phyloP scores from a whole-genome alignment of 2,113 vertebrate species.

The Brachyhypopomus occidentalis region DNA sequence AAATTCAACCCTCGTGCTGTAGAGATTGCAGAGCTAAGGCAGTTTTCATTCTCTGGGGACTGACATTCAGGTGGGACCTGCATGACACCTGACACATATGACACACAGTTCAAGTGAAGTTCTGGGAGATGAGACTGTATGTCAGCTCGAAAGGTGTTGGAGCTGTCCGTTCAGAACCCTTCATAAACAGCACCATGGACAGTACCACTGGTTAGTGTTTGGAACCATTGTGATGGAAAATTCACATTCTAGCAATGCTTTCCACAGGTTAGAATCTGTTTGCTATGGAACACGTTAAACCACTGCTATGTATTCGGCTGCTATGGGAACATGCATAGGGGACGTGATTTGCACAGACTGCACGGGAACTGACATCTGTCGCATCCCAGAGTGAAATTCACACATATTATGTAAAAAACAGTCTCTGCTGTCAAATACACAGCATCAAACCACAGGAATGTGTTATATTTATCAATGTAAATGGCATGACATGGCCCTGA shows the following conservation, averaged over 20 bases:
- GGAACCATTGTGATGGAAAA: neutral
- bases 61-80: neutral
- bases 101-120: neutral
- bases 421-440: slow-evolving; percentile 54
- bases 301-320: slow-evolving; percentile 18
- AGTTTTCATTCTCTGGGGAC: neutral
- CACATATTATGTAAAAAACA: slow-evolving; percentile 61
- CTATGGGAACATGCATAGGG: neutral
- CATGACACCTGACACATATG: slow-evolving; percentile 6
- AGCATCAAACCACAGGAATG: slow-evolving; percentile 41
- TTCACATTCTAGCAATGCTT: neutral
- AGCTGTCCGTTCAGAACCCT: slow-evolving; percentile 29
- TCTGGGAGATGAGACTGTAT: neutral
- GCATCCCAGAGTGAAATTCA: slow-evolving; percentile 31
- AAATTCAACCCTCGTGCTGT: neutral
- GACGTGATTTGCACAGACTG: slow-evolving; percentile 10
- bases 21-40: neutral
- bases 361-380: slow-evolving; percentile 42
- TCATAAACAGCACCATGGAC: slow-evolving; percentile 17
- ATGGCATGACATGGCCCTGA: neutral
- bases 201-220: slow-evolving; percentile 5
- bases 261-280: slow-evolving; percentile 19
- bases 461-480: neutral
- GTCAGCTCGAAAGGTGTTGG: neutral
- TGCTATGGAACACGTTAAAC: slow-evolving; percentile 24